Percentiles rank a stretch among this genome's conserved stretches.
phyloP scores from a whole-genome alignment of 1,140 invertebrate species.

The Triops longicaudatus region DNA sequence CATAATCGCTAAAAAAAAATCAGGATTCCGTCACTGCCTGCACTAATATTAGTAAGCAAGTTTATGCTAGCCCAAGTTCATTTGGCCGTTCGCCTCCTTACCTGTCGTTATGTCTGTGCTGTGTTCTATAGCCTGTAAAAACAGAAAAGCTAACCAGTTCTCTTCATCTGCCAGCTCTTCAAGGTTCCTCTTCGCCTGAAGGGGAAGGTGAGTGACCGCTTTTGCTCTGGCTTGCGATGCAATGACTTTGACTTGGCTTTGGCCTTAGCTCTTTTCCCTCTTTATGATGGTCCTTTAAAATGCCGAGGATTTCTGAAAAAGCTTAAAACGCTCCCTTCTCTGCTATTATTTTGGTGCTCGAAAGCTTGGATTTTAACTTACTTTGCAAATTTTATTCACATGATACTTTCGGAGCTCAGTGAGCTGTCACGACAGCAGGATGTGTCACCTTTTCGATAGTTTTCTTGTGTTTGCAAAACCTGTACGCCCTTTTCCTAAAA shows the following conservation, averaged over 20 bases:
- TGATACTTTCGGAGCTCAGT: too few species aligned
- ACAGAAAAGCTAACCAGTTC: conserved; percentile 7
- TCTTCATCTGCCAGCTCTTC: conserved; percentile 14
- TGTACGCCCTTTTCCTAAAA: background rate
- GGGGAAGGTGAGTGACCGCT: conserved; percentile 10
- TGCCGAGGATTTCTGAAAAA: background rate
- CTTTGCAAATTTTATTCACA: background rate
- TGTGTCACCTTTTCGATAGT: background rate
- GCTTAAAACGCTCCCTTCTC: background rate
- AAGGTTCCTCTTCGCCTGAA: conserved; percentile 11
- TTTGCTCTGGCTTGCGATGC: background rate
- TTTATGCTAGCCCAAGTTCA: background rate
- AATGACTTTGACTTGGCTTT: conserved; percentile 5
- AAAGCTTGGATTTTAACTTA: background rate
- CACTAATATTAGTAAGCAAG: background rate
- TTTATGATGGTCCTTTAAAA: background rate
- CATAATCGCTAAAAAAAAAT: background rate
- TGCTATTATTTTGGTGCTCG: background rate
- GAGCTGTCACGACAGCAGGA: background rate
- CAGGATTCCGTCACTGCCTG: background rate
- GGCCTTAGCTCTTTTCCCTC: conserved; percentile 7
- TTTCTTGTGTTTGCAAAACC: background rate
- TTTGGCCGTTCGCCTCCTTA: background rate
- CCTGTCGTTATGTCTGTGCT: conserved; percentile 5
- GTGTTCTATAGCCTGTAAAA: conserved; percentile 12